Evolutionary conservation across 2,888 invertebrate genomes (phyloP), one percentile per base, ranked within the genome.

Genomic region (Hecatera dysodea): DNA sequence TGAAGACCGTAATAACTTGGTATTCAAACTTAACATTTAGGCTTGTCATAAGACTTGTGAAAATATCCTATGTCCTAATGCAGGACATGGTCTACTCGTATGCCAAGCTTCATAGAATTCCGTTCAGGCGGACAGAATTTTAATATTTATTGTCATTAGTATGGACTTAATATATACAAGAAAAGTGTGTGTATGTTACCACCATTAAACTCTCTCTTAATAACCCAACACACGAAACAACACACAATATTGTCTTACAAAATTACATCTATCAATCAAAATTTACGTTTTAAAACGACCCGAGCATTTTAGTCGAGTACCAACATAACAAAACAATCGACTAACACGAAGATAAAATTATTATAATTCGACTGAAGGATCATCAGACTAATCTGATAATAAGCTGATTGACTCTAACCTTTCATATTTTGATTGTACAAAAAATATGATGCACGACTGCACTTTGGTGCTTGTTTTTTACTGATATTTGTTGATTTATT

Each of bases 351-450:
- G 59, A 68, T 82, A 91, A 91, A 92, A 92, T 92, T 92, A 92
- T 91, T 80, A 90, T 92, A 91, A 92, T 92, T 90, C 88, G 74
- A 75, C 75, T 81, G 83, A 88, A 88, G 86, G 87, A 87, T 88
- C 86, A 88, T 81, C 84, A 78, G 80, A 85, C 89, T 92, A 92
- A 92, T 92, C 90, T 86, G 91, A 91, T 92, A 92, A 92, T 91
- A 73, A 86, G 65, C 70, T 76, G 88, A 90, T 88, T 87, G 86
- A 84, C 62, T 78, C 4, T 72, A 80, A 80, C 86, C 85, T 85
- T 83, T 85, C 82, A 86, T 88, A 89, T 86, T 89, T 86, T 83
- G 82, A 85, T 76, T 75, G 67, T 27, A 75, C 62, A 69, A 80
- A 81, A 78, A 74, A 75, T 57, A 55, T 76, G 77, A 81, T 81